Conservation (phyloP, 2,888 invertebrate genomes). For the Empis stercorea region DNA sequence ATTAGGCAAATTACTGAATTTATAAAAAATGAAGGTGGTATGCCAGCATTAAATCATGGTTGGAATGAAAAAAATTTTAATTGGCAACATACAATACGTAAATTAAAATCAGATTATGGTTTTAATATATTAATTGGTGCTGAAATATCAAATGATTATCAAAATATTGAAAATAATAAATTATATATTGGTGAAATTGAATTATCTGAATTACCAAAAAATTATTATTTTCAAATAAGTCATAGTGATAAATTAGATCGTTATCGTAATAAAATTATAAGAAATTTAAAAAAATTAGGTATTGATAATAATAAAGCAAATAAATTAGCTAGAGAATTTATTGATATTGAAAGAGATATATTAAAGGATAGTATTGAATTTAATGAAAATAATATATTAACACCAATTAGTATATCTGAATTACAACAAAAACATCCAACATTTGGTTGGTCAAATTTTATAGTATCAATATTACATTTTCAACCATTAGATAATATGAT, state of each 20-base stretch:
- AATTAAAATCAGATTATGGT: slow-evolving; percentile 1
- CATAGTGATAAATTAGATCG: not conserved
- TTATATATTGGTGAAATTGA: slow-evolving; percentile 1
- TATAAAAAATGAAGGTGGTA: slow-evolving; percentile 1
- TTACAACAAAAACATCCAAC: not conserved
- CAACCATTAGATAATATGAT: no score
- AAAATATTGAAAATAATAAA: not conserved
- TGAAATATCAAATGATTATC: not conserved
- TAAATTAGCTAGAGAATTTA: not conserved
- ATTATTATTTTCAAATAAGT: slow-evolving; percentile 1
- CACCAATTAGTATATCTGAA: not conserved
- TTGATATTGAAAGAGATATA: slow-evolving; percentile 3
- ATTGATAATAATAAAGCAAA: not conserved
- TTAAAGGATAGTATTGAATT: not conserved
- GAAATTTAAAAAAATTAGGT: slow-evolving; percentile 2
- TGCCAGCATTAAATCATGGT: slow-evolving; percentile 3
- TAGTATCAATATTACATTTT: not conserved
- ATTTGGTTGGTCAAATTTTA: slow-evolving; percentile 1
- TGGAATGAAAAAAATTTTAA: slow-evolving; percentile 4
- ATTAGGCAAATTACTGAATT: slow-evolving; percentile 2
- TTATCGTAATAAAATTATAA: not conserved
- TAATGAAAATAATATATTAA: not conserved
- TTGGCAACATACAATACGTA: not conserved
- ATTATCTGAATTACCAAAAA: not conserved
- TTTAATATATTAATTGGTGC: slow-evolving; percentile 1